A percentile compares a stretch with the other conserved stretches of the same genome.
Conservation (phyloP, 1,140 invertebrate species). For the Augochlora pura region DNA sequence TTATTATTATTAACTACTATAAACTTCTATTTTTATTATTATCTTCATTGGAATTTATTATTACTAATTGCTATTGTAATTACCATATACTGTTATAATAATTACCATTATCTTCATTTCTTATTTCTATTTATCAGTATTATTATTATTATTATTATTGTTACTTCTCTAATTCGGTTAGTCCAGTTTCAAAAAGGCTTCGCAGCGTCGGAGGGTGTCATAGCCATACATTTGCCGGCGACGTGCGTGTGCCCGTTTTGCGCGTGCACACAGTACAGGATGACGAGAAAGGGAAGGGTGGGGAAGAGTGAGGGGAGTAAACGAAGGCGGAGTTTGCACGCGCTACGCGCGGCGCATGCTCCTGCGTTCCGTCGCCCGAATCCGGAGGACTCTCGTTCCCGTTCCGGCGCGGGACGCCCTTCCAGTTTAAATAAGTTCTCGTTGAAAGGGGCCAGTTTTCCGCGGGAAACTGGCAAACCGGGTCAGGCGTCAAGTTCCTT, state of each 20-base stretch:
- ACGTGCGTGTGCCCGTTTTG: constrained; percentile 46
- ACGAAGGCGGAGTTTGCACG: constrained; percentile 17
- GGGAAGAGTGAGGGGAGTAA: constrained; percentile 11
- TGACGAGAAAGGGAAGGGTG: neutral
- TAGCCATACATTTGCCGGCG: no score
- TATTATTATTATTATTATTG: no score
- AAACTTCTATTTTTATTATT: no score
- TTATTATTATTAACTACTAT: no score
- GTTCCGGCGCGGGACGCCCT: neutral
- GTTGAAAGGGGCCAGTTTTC: neutral
- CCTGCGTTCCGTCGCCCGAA: neutral
- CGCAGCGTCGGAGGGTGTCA: neutral
- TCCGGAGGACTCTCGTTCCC: neutral
- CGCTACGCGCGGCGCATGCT: neutral
- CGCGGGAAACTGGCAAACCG: neutral
- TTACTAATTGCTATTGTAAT: no score
- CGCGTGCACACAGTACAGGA: constrained; percentile 28
- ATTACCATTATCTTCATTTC: no score
- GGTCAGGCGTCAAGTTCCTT: no score
- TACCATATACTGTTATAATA: no score
- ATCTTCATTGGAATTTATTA: no score
- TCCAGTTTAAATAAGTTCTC: neutral
- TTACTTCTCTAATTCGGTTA: no score
- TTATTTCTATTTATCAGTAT: no score
- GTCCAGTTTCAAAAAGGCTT: no score